Conservation (phyloP, 2,888 invertebrate species). For the Scaptodrosophila latifasciaeformis region DNA sequence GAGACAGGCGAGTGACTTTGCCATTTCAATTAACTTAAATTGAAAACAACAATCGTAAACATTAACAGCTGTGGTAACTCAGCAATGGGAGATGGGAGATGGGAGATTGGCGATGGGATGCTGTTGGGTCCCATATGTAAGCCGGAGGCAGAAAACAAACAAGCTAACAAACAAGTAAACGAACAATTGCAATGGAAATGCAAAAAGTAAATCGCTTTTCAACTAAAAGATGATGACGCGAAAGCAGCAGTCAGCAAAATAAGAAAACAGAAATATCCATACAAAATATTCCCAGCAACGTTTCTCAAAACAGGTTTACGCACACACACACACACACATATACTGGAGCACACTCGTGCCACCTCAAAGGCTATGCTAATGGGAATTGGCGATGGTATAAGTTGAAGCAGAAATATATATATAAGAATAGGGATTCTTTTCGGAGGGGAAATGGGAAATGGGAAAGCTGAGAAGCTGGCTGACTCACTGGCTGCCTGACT, state of each 20-base stretch:
- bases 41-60: conserved; percentile 59
- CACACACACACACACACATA: neutral
- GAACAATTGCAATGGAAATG: conserved; percentile 39
- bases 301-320: too few species aligned
- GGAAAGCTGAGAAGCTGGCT: neutral
- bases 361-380: too few species aligned
- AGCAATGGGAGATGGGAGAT: too few species aligned
- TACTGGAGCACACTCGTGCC: neutral
- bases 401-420: too few species aligned
- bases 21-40: conserved; percentile 58
- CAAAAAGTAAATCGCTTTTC: conserved; percentile 42
- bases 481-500: neutral
- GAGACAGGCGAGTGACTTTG: too few species aligned
- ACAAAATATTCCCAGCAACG: too few species aligned
- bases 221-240: conserved; percentile 44
- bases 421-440: too few species aligned
- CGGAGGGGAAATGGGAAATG: too few species aligned
- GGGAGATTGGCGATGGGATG: too few species aligned
- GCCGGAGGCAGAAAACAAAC: conserved; percentile 1
- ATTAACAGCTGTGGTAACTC: conserved; percentile 54
- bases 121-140: conserved; percentile 6
- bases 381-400: too few species aligned
- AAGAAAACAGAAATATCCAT: conserved; percentile 39
- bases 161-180: neutral
- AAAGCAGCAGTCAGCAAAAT: conserved; percentile 45